Percentiles rank a stretch among this genome's conserved stretches.
Evolutionary conservation across 2,797 vertebrate genomes (phyloP).

Genomic region (Chaunax sp.): DNA sequence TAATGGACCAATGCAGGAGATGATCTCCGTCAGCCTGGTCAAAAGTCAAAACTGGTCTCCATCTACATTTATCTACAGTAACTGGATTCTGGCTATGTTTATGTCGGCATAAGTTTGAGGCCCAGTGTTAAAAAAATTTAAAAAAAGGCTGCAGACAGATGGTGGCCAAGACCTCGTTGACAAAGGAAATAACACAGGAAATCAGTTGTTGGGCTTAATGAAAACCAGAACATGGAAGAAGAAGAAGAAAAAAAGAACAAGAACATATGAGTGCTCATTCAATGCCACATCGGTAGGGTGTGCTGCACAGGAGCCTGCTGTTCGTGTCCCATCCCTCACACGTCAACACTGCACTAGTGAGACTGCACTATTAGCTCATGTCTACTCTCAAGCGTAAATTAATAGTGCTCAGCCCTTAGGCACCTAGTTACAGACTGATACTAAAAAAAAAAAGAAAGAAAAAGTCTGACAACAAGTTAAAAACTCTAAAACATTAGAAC

Average conservation of each 20-base stretch:
- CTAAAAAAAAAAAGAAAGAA: conserved; percentile 72
- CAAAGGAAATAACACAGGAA: conserved; percentile 50
- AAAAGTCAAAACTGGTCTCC: neutral
- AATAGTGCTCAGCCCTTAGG: conserved; percentile 77
- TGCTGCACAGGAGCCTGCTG: conserved; percentile 48
- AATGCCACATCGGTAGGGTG: conserved; percentile 37
- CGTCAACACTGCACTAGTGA: conserved; percentile 71
- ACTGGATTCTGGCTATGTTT: conserved; percentile 16
- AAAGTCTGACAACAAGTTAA: conserved; percentile 78
- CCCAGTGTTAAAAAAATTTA: neutral
- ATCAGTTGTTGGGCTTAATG: conserved; percentile 54
- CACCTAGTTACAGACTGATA: conserved; percentile 78
- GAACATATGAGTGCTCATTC: conserved; percentile 16
- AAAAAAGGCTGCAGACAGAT: conserved; percentile 19
- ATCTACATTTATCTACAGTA: conserved; percentile 15
- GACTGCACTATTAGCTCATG: conserved; percentile 73
- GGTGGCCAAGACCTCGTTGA: conserved; percentile 42
- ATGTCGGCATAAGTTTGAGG: neutral
- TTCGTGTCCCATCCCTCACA: conserved; percentile 67
- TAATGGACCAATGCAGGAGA: no score
- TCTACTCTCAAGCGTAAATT: conserved; percentile 79
- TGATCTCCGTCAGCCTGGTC: neutral
- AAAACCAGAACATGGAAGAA: conserved; percentile 62
- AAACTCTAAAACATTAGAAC: conserved; percentile 78
- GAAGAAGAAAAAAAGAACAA: conserved; percentile 4